Conservation (phyloP, 2,113 vertebrate genomes). For the Anas platyrhynchos region DNA sequence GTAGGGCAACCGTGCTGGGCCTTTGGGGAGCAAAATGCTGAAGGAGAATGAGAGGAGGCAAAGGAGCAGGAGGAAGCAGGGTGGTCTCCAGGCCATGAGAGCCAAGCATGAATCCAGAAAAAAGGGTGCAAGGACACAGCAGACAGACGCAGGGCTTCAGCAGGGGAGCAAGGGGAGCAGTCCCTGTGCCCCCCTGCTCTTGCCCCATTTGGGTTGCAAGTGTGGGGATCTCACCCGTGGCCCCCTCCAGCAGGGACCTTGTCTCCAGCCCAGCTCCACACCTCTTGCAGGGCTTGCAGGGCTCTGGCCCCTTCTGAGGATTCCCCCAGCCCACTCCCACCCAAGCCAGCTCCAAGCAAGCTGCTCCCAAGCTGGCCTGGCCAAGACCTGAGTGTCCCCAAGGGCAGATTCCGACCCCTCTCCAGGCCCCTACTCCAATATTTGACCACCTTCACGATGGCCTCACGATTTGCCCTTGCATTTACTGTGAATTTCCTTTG, state of each 20-base stretch:
- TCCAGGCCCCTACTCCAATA: not conserved
- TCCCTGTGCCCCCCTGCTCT: rapidly evolving
- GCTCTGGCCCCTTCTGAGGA: not conserved
- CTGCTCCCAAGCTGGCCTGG: not conserved
- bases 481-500: not conserved
- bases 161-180: not conserved
- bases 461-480: not conserved
- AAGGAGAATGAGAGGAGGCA: not conserved
- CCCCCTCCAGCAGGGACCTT: not conserved
- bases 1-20: rapidly evolving
- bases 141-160: not conserved
- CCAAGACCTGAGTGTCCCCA: not conserved
- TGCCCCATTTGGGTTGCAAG: not conserved
- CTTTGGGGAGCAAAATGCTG: not conserved
- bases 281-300: too few species aligned
- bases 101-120: not conserved
- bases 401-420: not conserved
- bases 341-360: rapidly evolving
- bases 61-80: not conserved
- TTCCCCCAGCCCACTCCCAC: not conserved
- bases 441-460: not conserved
- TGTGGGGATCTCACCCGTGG: not conserved
- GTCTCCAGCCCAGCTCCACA: not conserved
- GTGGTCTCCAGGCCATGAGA: not conserved
- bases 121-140: not conserved